Evolutionary conservation across 2,797 vertebrate genomes (phyloP).

Genomic region (Fundulus diaphanus): DNA sequence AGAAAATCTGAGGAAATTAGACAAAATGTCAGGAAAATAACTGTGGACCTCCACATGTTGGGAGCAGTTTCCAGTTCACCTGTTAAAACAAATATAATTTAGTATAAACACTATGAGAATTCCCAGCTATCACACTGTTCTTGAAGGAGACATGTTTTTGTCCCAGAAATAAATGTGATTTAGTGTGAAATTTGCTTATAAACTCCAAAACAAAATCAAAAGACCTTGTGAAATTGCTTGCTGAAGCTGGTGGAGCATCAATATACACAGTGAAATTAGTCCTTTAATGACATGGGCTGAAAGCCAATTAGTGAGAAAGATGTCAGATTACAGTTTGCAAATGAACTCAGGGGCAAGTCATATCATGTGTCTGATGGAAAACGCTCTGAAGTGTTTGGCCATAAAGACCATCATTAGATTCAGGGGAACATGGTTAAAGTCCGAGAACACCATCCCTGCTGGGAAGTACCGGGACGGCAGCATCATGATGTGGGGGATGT

Average conservation of each 20-base stretch:
- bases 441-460: not conserved
- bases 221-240: too few species aligned
- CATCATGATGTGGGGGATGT: not conserved
- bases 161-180: too few species aligned
- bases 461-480: not conserved
- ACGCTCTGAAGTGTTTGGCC: not conserved
- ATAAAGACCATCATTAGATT: not conserved
- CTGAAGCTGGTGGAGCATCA: too few species aligned
- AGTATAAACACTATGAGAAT: too few species aligned
- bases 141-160: too few species aligned
- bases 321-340: not conserved
- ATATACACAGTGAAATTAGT: not conserved
- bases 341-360: not conserved
- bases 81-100: too few species aligned
- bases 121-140: too few species aligned
- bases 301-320: not conserved
- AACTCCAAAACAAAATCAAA: too few species aligned
- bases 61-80: not conserved
- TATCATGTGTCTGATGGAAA: not conserved
- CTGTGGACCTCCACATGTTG: not conserved
- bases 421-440: not conserved
- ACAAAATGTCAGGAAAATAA: not conserved
- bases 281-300: not conserved
- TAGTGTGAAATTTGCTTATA: too few species aligned
- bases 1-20: not conserved